Conservation (phyloP, 35 echinoderm and acorn worm genomes). For the Patiria miniata region DNA sequence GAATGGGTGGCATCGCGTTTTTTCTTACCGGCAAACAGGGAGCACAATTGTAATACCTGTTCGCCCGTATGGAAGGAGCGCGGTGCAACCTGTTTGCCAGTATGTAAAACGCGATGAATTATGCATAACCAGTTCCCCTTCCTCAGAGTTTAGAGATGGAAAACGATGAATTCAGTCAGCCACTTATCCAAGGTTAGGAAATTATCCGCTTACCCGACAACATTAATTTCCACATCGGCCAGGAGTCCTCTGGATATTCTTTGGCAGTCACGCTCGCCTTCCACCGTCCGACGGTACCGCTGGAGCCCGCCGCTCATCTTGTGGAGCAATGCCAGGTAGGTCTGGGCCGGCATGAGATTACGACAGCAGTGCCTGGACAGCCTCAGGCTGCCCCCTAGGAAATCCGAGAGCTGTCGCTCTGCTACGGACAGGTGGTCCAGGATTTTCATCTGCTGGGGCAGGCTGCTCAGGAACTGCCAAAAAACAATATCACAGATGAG, state of each 20-base stretch:
- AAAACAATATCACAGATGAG: background rate
- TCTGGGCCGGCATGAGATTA: background rate
- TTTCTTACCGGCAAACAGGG: too few relatives aligned
- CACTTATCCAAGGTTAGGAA: background rate
- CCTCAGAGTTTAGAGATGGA: too few relatives aligned
- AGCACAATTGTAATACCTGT: too few relatives aligned
- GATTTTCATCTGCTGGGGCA: conserved; percentile 33
- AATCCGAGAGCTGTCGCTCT: conserved; percentile 30
- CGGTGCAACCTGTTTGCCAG: too few relatives aligned
- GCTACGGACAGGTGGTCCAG: conserved; percentile 18
- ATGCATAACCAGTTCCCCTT: too few relatives aligned
- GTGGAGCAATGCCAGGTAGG: background rate
- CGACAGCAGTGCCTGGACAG: background rate
- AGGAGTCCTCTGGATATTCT: background rate
- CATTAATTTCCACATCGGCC: background rate
- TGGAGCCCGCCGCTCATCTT: background rate
- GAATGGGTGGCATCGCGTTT: too few relatives aligned
- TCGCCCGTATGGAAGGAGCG: too few relatives aligned
- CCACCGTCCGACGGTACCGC: background rate
- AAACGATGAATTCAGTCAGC: too few relatives aligned
- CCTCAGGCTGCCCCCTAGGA: conserved; percentile 29
- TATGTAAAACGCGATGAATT: too few relatives aligned
- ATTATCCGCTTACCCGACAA: background rate
- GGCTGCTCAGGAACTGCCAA: conserved; percentile 28
- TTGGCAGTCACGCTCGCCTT: background rate